Percentiles rank a stretch among this genome's conserved stretches.
These are phyloP conservation scores for Nephrotoma flavescens DNA, from an alignment of 2,888 invertebrate species.

Conservation along the genomic window DNA sequence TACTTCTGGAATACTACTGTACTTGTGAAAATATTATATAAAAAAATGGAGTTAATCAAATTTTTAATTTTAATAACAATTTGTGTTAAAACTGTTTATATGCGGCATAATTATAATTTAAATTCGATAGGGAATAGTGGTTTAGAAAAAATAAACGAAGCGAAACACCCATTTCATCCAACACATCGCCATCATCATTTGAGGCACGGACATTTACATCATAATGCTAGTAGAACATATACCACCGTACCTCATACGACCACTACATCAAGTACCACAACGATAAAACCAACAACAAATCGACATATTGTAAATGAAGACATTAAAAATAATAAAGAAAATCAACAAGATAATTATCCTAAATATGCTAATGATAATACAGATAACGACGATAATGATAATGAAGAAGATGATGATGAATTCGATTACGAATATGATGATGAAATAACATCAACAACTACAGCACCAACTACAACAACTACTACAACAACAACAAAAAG, in stretches of 20 bases:
- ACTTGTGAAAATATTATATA: background rate
- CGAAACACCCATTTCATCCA: background rate
- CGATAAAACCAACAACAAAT: background rate
- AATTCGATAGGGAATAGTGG: background rate
- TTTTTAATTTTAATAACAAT: background rate
- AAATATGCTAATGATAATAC: background rate
- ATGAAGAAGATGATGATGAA: background rate
- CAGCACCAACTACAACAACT: background rate
- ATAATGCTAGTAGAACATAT: background rate
- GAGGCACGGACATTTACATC: background rate
- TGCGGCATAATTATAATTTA: background rate
- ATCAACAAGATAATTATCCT: background rate
- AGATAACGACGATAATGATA: background rate
- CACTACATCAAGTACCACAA: background rate
- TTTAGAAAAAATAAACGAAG: background rate
- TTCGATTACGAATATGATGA: background rate
- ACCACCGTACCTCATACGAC: background rate
- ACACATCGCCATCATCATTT: background rate
- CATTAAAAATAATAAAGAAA: background rate
- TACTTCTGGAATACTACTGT: background rate
- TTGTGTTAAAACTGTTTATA: background rate
- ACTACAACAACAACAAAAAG: background rate
- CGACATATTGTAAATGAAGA: background rate
- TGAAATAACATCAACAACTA: background rate
- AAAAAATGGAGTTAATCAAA: background rate